A percentile compares a stretch with the other conserved stretches of the same genome.
Conservation (phyloP, 1,140 invertebrate species). For the Temnothorax nylanderi region DNA sequence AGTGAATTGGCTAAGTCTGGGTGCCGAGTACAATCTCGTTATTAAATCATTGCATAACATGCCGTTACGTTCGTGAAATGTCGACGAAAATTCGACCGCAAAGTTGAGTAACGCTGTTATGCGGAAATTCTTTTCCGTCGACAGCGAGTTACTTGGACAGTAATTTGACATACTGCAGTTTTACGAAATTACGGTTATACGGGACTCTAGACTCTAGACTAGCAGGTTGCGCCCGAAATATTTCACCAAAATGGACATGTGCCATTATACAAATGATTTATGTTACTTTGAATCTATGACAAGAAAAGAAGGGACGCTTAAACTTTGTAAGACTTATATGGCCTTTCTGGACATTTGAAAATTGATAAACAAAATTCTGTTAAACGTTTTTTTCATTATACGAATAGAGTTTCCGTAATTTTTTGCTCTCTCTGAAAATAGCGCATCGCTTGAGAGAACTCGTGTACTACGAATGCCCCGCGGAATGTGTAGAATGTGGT, state of each 20-base stretch:
- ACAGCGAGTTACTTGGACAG: slow-evolving; percentile 48
- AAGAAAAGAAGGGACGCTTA: background rate
- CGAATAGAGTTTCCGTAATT: slow-evolving; percentile 17
- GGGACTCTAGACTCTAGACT: slow-evolving; percentile 11
- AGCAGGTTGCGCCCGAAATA: slow-evolving; percentile 27
- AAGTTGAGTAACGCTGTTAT: slow-evolving; percentile 30
- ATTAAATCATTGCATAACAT: slow-evolving; percentile 35
- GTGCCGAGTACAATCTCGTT: background rate
- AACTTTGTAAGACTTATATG: background rate
- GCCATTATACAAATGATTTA: slow-evolving; percentile 17
- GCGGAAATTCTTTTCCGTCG: slow-evolving; percentile 43
- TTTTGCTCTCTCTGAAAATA: slow-evolving; percentile 1
- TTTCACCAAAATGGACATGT: slow-evolving; percentile 28
- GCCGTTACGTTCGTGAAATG: background rate
- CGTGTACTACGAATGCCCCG: background rate
- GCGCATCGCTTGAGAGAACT: background rate
- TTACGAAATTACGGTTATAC: slow-evolving; percentile 40
- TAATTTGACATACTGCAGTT: slow-evolving; percentile 57
- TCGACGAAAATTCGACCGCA: slow-evolving; percentile 18
- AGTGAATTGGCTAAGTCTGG: background rate
- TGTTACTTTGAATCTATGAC: background rate
- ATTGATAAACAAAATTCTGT: background rate
- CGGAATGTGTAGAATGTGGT: slow-evolving; percentile 40
- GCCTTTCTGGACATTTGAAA: background rate
- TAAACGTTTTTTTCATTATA: background rate